Percentiles rank a stretch among this genome's conserved stretches.
These are phyloP conservation scores for Apantesis nais DNA, from an alignment of 2,888 invertebrate species.

Conservation along the genomic window DNA sequence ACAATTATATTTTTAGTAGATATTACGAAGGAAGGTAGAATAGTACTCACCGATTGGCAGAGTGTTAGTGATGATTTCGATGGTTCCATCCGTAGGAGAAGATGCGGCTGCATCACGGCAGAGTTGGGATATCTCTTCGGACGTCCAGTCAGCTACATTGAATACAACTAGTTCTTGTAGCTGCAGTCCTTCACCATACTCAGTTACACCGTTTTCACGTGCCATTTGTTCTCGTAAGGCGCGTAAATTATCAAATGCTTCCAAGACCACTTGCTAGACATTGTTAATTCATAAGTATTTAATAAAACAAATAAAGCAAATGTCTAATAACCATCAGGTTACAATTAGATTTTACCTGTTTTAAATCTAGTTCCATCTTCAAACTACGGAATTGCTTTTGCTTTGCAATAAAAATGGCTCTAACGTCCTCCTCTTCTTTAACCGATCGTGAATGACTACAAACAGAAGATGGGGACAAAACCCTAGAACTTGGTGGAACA, in stretches of 20 bases:
- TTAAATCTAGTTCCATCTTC: conserved; percentile 79
- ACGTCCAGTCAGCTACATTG: conserved; percentile 77
- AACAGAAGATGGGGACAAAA: conserved; percentile 28
- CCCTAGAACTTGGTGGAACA: conserved; percentile 31
- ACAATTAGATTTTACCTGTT: conserved; percentile 63
- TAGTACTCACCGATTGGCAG: conserved; percentile 62
- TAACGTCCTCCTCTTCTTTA: conserved; percentile 62
- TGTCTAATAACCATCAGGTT: not conserved
- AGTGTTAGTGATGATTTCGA: conserved; percentile 61
- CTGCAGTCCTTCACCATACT: conserved; percentile 59
- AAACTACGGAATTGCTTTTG: conserved; percentile 67
- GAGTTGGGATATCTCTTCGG: conserved; percentile 71
- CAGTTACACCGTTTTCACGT: conserved; percentile 61
- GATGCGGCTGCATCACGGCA: conserved; percentile 65
- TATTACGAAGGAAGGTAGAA: not conserved
- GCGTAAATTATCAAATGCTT: conserved; percentile 67
- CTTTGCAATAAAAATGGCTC: conserved; percentile 58
- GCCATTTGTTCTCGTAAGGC: conserved; percentile 66
- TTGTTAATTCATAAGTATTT: not conserved
- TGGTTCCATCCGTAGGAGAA: conserved; percentile 56
- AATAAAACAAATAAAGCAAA: not conserved
- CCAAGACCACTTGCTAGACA: conserved; percentile 70
- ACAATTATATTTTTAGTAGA: not conserved
- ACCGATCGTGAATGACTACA: conserved; percentile 28
- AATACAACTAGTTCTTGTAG: conserved; percentile 70